A percentile compares a stretch with the other conserved stretches of the same genome.
These are phyloP conservation scores for Drosophila azteca DNA, from an alignment of 1,140 invertebrate species.

Conservation along the genomic window DNA sequence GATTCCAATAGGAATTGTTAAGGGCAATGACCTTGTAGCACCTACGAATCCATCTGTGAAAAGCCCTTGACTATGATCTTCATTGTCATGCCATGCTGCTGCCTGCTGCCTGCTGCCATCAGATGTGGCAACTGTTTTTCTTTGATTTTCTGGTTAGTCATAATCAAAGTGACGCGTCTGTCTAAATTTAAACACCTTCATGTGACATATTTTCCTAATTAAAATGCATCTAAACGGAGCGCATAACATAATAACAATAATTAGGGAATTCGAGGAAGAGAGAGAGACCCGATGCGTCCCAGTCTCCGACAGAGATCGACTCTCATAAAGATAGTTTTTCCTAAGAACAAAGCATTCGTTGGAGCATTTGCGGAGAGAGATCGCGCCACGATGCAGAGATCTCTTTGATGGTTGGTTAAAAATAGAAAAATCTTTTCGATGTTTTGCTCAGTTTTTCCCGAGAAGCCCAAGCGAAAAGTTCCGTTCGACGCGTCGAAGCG, in stretches of 20 bases:
- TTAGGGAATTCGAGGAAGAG: slow-evolving; percentile 32
- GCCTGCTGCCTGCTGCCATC: too few relatives aligned
- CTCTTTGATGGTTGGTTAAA: slow-evolving; percentile 54
- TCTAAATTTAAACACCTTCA: slow-evolving; percentile 69
- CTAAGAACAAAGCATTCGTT: slow-evolving; percentile 30
- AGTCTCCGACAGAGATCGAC: not conserved
- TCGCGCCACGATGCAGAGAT: not conserved
- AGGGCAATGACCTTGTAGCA: slow-evolving; percentile 24
- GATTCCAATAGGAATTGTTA: not conserved
- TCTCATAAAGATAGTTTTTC: slow-evolving; percentile 25
- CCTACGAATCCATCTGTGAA: slow-evolving; percentile 27
- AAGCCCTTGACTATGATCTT: slow-evolving; percentile 39
- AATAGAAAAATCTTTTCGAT: slow-evolving; percentile 69
- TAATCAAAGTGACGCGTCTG: slow-evolving; percentile 67
- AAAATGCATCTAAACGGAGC: slow-evolving; percentile 51
- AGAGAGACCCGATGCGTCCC: not conserved
- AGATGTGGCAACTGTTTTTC: slow-evolving; percentile 60
- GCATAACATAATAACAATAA: slow-evolving; percentile 22
- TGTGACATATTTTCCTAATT: slow-evolving; percentile 65
- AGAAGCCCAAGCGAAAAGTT: slow-evolving; percentile 73
- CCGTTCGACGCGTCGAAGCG: slow-evolving; percentile 38
- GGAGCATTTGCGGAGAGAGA: slow-evolving; percentile 33
- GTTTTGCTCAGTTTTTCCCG: slow-evolving; percentile 72
- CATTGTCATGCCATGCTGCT: slow-evolving; percentile 31
- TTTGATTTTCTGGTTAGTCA: slow-evolving; percentile 56